phyloP scores from a whole-genome alignment of 2,113 vertebrate genomes.

The Coreoperca whiteheadi region DNA sequence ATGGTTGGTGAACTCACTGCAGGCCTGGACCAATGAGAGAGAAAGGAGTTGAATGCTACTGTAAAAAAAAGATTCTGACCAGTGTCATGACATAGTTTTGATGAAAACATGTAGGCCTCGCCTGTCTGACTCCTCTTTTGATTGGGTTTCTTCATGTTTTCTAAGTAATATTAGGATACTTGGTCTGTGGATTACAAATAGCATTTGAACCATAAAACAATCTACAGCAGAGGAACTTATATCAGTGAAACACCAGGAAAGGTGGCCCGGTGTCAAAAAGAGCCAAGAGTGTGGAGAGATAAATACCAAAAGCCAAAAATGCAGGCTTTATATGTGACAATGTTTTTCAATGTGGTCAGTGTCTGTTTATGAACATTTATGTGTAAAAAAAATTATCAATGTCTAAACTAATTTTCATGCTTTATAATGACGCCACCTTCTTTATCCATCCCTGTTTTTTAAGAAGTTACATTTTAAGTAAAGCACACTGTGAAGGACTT shows the following conservation, averaged over 20 bases:
- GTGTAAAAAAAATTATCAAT: background rate
- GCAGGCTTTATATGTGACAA: background rate
- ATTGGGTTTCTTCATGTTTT: background rate
- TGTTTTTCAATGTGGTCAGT: background rate
- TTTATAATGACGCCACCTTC: background rate
- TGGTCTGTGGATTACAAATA: background rate
- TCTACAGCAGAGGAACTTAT: background rate
- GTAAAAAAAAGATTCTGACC: constrained; percentile 30
- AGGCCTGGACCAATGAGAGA: constrained; percentile 83
- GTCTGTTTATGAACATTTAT: background rate
- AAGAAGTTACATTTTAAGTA: background rate
- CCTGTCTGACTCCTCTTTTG: background rate
- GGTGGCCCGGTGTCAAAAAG: background rate
- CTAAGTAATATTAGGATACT: background rate
- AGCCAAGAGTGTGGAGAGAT: background rate
- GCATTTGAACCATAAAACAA: background rate
- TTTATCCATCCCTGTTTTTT: background rate
- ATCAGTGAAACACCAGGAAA: background rate
- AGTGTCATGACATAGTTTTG: constrained; percentile 14
- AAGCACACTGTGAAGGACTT: background rate
- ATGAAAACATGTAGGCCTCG: constrained; percentile 1
- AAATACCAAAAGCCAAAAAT: background rate
- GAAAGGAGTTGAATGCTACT: constrained; percentile 32
- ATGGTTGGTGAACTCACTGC: constrained; percentile 92
- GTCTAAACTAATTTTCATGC: background rate